Evolutionary conservation across 1,140 invertebrate genomes (phyloP), one percentile per base, ranked within the genome.

Genomic region (Oedothorax gibbosus): DNA sequence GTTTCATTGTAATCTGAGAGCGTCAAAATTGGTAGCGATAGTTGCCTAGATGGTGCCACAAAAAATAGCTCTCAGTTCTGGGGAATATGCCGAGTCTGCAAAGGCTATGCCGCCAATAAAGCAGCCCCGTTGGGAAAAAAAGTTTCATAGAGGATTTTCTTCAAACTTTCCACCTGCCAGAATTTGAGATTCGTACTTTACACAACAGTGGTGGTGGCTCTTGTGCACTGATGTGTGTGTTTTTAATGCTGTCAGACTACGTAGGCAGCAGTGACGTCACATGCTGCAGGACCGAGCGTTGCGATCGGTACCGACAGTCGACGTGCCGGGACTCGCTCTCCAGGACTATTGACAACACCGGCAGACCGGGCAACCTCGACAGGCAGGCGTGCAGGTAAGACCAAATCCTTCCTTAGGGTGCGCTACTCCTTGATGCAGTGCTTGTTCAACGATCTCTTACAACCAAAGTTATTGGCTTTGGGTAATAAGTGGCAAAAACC

Each of bases 181-280:
- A n/a, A 60, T n/a, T 3, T 60, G 12, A 14, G 57, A n/a, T 60
- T 14, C 12, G 57, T 60, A n/a, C n/a, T 12, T 5, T 60, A 7
- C 57, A 60, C 12, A 60, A 60, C 35, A n/a, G 69, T 60, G 69
- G 69, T 64, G 80, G 54, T 14, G 69, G 69, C 15, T 14, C 14
- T 60, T 60, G 6, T 15, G 12, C 7, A 65, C 50, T 62, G 11
- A 57, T 20, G 35, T 53, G 18, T 56, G 53, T 18, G 80, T 65
- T 82, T 82, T 35, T 82, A 35, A 82, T 62, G 5, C 66, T 57
- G n/a, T 82, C 21, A 82, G 80, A 53, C 15, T 53, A 73, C 15
- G 69, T 35, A 82, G 82, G 82, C 8, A 77, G 72, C 71, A 35
- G 18, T 18, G 83, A 78, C 75, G 53, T 85, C 57, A 85, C 73